Base-by-base conservation (phyloP, 2,113 vertebrate species). In the Elanoides forficatus region DNA sequence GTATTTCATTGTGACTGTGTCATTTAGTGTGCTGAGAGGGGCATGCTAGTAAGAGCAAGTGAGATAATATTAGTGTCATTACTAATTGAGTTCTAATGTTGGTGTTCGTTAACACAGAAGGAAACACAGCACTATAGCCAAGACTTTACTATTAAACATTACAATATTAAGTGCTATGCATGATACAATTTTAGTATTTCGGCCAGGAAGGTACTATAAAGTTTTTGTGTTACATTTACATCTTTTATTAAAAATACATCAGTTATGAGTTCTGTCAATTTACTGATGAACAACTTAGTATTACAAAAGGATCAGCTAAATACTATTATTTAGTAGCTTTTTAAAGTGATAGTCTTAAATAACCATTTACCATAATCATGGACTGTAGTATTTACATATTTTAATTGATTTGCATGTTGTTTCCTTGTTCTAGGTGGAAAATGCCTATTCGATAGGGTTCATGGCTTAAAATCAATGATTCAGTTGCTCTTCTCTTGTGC, bases 31-130 rank as follows among this genome's bases (percentile, higher is more conserved):
- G 82, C 50, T 66, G 52, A 86, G 73, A 85, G 43, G 43, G 73
- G 40, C 85, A 74, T 55, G 48, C 53, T 42, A 95, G 74, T 65
- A 96, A 92, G 82, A 93, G 26, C 52, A 96, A 86, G 36, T 75
- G 56, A 92, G 89, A 72, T 94, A 86, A 60, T 74, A 47, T 59
- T 83, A 48, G 32, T 92, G 90, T 96, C 88, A 62, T 40, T 93
- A 50, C 52, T 89, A 92, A 93, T 81, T 95, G 92, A 85, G 52
- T 55, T 90, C 70, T 93, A 84, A 89, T 86, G 84, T 74, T 86
- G 86, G 6, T 79, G 52, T 93, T 95, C 7, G 34, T 96, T 88
- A 85, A 53, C 93, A 91, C 71, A 90, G 84, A 93, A 85, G 40
- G 75, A 96, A 95, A 83, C 1, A 13, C 23, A 84, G 22, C 36